Evolutionary conservation across 1,140 invertebrate species (phyloP), one percentile per base, ranked within the genome.

Genomic region (Pseudomyrmex pallidus): DNA sequence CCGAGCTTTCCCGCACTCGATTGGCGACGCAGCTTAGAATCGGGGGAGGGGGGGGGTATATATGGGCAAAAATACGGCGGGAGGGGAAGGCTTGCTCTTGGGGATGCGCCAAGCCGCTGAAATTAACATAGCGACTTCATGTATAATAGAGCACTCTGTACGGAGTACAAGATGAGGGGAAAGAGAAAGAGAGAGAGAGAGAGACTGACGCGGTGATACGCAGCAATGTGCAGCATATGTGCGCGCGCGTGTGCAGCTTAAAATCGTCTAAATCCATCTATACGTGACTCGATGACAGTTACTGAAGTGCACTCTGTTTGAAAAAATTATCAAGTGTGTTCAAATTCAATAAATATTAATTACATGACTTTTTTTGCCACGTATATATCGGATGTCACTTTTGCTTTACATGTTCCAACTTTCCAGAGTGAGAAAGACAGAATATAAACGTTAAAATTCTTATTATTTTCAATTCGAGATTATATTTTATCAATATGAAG

Each of bases 121-220:
- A 86, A 86, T 84, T 87, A 86, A 86, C 76, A 84, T 74, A 77
- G 25, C 20, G 62, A 13, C 59, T 50, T 77, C 73, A 72, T 84
- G 57, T 83, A 83, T 86, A 88, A 89, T 84, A 86, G 82, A 89
- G 62, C 52, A 46, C 2, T 46, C 56, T 50, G 25, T n/a, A 25
- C 25, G 25, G 3, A 25, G 25, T 25, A 25, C 50, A 20, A 67
- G 13, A 9, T 72, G 25, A 25, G 25, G 2, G 1, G 2, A 25
- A 2, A 25, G 25, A 25, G 25, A 25, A 2, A 25, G 25, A 25
- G 44, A 57, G 46, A 2, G 15, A 50, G 25, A 67, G n/a, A 17
- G n/a, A 13, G 35, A 57, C 9, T 54, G 50, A 74, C 22, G 25
- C 61, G 0, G 22, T 25, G 1, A 13, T 13, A 10, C 50, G 50